These are phyloP conservation scores for Tachysurus vachellii DNA, from an alignment of 2,113 vertebrate species.

Conservation along the genomic window DNA sequence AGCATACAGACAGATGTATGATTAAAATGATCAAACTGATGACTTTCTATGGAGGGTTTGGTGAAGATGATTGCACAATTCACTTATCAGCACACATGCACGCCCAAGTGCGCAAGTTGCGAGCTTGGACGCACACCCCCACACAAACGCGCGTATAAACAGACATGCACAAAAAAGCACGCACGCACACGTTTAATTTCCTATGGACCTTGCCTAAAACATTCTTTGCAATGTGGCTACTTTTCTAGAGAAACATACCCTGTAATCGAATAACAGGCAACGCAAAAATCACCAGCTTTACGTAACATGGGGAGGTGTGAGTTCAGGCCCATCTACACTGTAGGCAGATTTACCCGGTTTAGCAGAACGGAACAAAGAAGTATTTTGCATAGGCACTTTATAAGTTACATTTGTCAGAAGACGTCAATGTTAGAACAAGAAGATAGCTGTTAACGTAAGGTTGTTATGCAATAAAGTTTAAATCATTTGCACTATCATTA, in stretches of 20 bases:
- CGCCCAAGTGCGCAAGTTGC: conserved; percentile 8
- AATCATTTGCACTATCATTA: conserved; percentile 77
- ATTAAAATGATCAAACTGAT: conserved; percentile 59
- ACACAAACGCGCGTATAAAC: conserved; percentile 32
- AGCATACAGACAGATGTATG: conserved; percentile 98
- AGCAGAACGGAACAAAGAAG: conserved; percentile 53
- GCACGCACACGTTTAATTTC: conserved; percentile 26
- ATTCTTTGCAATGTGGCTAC: conserved; percentile 53
- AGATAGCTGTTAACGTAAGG: conserved; percentile 61
- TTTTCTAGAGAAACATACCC: conserved; percentile 49
- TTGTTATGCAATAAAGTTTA: conserved; percentile 78
- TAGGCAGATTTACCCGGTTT: conserved; percentile 38
- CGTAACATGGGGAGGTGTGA: conserved; percentile 44
- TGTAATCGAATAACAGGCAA: conserved; percentile 44
- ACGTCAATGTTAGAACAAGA: conserved; percentile 55
- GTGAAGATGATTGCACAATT: conserved; percentile 58
- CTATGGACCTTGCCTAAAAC: conserved; percentile 49
- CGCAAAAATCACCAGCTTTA: conserved; percentile 58
- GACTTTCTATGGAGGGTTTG: conserved; percentile 42
- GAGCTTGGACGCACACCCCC: conserved; percentile 20
- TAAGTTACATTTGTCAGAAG: conserved; percentile 68
- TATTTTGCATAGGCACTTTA: conserved; percentile 80
- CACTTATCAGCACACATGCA: conserved; percentile 56
- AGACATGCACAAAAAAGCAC: conserved; percentile 36
- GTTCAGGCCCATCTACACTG: conserved; percentile 43